Base-by-base conservation (phyloP, 2,888 invertebrate species). In the Scaeva pyrastri region DNA sequence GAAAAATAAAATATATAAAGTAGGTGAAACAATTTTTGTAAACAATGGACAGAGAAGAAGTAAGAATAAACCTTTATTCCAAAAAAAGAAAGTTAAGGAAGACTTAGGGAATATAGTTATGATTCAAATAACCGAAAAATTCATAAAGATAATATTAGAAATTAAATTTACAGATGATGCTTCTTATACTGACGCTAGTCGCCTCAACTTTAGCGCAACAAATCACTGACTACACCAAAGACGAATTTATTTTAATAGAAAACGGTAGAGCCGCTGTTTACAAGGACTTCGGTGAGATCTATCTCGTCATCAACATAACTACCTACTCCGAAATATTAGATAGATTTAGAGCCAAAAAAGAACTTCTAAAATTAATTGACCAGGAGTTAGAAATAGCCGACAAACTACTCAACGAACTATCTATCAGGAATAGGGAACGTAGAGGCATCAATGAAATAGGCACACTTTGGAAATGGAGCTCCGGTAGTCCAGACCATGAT, bases 11-110 rank as follows among this genome's bases (percentile, higher is more conserved):
- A 60, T 19, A 41, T 60, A 41, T 39, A 31, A 60, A 39, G 41
- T 41, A 60, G 60, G 60, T 12, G 60, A 60, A 60, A 60, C 60
- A 41, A 41, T 60, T 41, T 60, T 41, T 60, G 58, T 60, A 19
- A 60, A 60, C 58, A 60, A 58, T 39, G 39, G 19, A 19, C 39
- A 58, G 56, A 56, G 56, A 56, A 56, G 56, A 56, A 55, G 50
- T 50, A 50, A 50, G 21, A 50, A 50, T 50, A 50, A 50, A 55
- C 55, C 55, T 26, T 55, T 55, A 52, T 52, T 52, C 16, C 3
- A 19, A 23, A 52, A 52, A 52, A 52, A 31, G 31, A 52, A 23
- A 26, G 26, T 26, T 23, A 52, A 26, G 52, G 12, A 52, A 23
- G 39, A 60, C 19, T 31, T 31, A 2, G 31, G 31, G 31, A 31